Conservation (phyloP, 1,140 invertebrate genomes). For the Helicoverpa armigera region DNA sequence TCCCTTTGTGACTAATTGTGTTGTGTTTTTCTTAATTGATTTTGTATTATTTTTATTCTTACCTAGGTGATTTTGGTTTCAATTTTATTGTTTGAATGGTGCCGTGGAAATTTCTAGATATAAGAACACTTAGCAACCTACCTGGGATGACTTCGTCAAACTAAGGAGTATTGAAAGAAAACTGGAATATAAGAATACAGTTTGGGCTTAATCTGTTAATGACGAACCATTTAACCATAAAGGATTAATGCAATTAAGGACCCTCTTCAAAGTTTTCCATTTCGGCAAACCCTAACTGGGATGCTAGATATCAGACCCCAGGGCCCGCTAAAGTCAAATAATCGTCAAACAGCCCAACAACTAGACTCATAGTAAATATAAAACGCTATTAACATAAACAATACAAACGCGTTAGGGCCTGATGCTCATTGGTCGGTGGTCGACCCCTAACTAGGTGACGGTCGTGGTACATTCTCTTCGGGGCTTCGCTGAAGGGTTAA, state of each 20-base stretch:
- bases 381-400: conserved; percentile 24
- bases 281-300: too few relatives aligned
- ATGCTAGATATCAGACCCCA: too few relatives aligned
- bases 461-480: conserved; percentile 35
- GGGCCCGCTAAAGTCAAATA: too few relatives aligned
- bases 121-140: too few relatives aligned
- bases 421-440: conserved; percentile 19
- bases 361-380: conserved; percentile 9
- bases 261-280: too few relatives aligned
- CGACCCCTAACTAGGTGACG: conserved; percentile 60
- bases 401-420: conserved; percentile 6
- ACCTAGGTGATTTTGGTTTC: neutral
- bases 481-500: too few relatives aligned
- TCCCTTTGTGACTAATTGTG: conserved; percentile 38
- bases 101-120: neutral
- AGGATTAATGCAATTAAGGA: too few relatives aligned
- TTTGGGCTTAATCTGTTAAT: too few relatives aligned
- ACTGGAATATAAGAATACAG: too few relatives aligned
- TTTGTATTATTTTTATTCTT: neutral
- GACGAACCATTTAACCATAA: too few relatives aligned
- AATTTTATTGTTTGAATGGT: neutral
- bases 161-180: neutral
- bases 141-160: too few relatives aligned
- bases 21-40: conserved; percentile 15
- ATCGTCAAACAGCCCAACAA: too few relatives aligned